phyloP scores from a whole-genome alignment of 2,888 invertebrate genomes.

The Drosophila mulleri region DNA sequence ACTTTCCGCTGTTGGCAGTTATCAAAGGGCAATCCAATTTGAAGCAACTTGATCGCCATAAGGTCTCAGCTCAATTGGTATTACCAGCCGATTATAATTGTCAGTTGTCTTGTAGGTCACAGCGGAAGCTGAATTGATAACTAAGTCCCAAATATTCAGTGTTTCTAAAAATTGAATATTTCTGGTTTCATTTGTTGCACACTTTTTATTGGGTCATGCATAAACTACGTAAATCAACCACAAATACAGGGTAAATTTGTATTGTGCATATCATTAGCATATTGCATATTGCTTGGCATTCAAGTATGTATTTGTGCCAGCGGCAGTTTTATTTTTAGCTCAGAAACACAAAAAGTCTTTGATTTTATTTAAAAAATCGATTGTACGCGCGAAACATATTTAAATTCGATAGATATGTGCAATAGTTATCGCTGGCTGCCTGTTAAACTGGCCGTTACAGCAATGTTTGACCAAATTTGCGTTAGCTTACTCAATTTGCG shows the following conservation, averaged over 20 bases:
- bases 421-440: not conserved
- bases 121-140: not conserved
- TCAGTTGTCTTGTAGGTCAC: not conserved
- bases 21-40: constrained; percentile 54
- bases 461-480: not conserved
- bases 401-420: not conserved
- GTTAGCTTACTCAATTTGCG: not conserved
- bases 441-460: not conserved
- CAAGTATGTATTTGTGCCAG: constrained; percentile 14
- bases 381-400: not conserved
- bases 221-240: not conserved
- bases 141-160: not conserved
- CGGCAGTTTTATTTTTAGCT: not conserved
- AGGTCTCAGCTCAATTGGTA: constrained; percentile 13
- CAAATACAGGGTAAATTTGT: not conserved
- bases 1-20: constrained; percentile 39
- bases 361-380: not conserved
- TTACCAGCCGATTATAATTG: constrained; percentile 12
- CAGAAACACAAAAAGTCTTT: not conserved
- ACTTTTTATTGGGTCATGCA: constrained; percentile 8
- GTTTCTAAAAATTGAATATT: not conserved
- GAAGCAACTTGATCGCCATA: constrained; percentile 19
- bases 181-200: not conserved
- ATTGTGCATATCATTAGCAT: not conserved
- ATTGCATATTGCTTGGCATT: not conserved